Base-by-base conservation (phyloP, 2,888 invertebrate species). In the Byasa hedistus region DNA sequence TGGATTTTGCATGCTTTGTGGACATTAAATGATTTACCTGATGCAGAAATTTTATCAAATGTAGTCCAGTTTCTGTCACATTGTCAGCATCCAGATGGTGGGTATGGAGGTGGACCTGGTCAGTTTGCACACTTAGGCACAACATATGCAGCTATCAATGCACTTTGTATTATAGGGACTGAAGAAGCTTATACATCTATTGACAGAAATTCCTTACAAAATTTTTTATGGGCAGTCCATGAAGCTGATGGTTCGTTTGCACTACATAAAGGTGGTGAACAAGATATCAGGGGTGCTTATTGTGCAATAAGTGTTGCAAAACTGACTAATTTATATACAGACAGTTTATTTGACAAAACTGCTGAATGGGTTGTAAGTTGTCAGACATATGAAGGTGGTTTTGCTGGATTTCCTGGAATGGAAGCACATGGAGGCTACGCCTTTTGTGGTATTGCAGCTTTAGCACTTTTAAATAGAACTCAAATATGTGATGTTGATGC, bases 391-490 rank as follows among this genome's bases (percentile, higher is more conserved):
- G 99, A 99, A 89, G 99, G 99, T 56, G 99, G 99, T 0, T 99
- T 99, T 92, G 96, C 96, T 52, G 99, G 98, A 0, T 95, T 84
- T 69, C 91, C 91, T 22, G 98, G 97, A 12, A 95, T 98, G 94
- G 99, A 99, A 87, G 99, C 99, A 8, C 99, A 99, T 90, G 99
- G 99, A 2, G 99, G 99, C n/a, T 99, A 99, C 86, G 96, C 99
- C 1, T 99, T 98, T 87, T 99, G 99, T 93, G 99, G 97, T 0
- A 93, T 99, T 70, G 98, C 99, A 63, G 94, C 97, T 1, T 92
- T 99, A 57, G 94, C 96, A 3, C 89, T 99, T 68, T 91, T 99
- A 21, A 95, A 95, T 71, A 94, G 94, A 79, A 94, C 95, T 52
- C 91, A 95, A 73, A 87, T 95, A 36, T 96, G 96, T 87, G 95